Base-by-base conservation (phyloP, 2,797 vertebrate genomes). In the Myotis pilosus region DNA sequence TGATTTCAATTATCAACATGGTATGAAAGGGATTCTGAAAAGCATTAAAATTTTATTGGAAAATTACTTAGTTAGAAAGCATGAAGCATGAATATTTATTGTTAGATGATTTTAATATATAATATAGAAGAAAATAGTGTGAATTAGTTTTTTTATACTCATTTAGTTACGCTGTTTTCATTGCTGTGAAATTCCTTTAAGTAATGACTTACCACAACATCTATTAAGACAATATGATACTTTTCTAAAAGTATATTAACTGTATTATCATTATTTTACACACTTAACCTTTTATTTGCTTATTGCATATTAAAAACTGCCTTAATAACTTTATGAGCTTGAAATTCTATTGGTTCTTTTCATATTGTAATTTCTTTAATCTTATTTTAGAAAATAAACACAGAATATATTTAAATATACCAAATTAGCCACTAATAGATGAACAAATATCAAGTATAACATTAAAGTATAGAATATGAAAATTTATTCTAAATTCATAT, bases 401-500 rank as follows among this genome's bases (percentile, higher is more conserved):
- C 84, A 5, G 23, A 72, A 30, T 74, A 80, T 82, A 87, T 47
- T 89, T 92, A 94, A 93, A 3, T 85, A 36, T 82, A n/a, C 33
- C 53, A 87, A 78, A 74, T 76, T 20, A 90, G 51, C 22, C 25
- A 78, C 11, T 81, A 66, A 7, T 13, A 80, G 11, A 55, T 49
- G 66, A 91, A 72, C 8, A 87, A 79, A 96, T 93, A 82, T 25
- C 20, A 95, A 82, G 41, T 79, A 20, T 19, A 74, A 88, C 78
- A 71, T 74, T 79, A 47, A 74, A 68, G 76, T 83, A 53, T 68
- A 89, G 51, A 68, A 76, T 92, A 62, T 53, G 8, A 53, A 36
- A 66, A 72, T 82, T 84, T 96, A 80, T 71, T 82, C 80, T 79
- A 49, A 82, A 47, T 80, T 80, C 10, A 25, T 74, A 30, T 44